Percentiles rank a stretch among this genome's conserved stretches.
Evolutionary conservation across 2,113 vertebrate genomes (phyloP).

Genomic region (Nymphicus hollandicus): DNA sequence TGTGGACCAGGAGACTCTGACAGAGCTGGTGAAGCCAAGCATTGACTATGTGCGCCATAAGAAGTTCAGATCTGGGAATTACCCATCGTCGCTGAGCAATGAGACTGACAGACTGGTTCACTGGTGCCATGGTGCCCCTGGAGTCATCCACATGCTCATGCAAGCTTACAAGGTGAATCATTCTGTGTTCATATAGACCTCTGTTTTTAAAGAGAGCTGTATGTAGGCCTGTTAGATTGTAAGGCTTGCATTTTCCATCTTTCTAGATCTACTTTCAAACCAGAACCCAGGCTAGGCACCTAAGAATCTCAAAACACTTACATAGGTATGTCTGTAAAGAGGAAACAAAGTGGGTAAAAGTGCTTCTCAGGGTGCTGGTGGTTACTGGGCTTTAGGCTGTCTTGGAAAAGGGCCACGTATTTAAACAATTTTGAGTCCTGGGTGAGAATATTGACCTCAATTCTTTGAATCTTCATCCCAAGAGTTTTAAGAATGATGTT

Average conservation of each 20-base stretch:
- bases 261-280: not conserved
- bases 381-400: not conserved
- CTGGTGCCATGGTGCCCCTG: conserved; percentile 95
- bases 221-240: not conserved
- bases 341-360: not conserved
- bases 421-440: not conserved
- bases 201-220: not conserved
- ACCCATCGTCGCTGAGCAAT: conserved; percentile 93
- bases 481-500: not conserved
- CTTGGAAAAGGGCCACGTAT: not conserved
- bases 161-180: conserved; percentile 86
- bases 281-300: not conserved
- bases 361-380: not conserved
- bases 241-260: not conserved
- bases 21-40: conserved; percentile 90
- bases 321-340: not conserved
- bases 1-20: conserved; percentile 82
- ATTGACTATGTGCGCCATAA: conserved; percentile 96
- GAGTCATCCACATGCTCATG: conserved; percentile 89
- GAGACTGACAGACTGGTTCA: conserved; percentile 95
- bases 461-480: not conserved
- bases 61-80: conserved; percentile 94
- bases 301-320: not conserved
- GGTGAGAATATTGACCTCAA: not conserved
- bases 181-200: not conserved